Base-by-base conservation (phyloP, 2,888 invertebrate species). In the Andrena chrysosceles region DNA sequence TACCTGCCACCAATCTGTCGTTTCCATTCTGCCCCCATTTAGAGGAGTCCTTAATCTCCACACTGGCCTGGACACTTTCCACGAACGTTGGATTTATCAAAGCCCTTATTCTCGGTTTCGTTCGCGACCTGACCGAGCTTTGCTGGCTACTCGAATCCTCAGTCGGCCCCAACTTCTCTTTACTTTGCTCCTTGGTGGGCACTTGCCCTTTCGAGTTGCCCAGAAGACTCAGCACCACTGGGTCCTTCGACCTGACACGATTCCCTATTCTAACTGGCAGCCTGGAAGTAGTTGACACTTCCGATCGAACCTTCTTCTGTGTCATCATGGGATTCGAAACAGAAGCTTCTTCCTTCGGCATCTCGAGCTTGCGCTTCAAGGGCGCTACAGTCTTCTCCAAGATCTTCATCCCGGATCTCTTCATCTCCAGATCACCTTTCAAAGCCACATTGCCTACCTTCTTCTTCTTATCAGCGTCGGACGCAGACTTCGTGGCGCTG, bases 241-340 rank as follows among this genome's bases (percentile, higher is more conserved):
- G 85, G 13, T 66, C 48, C 10, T 48, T 85, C 13, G 81, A 78
- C 35, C 31, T 79, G 0, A 26, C 16, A 3, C 84, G 84, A 60
- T 26, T 60, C 13, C 76, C 80, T n/a, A 84, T 77, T 29, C 84
- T 70, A 10, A 84, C 42, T 13, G 84, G 84, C 29, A 84, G 26
- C n/a, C 20, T 84, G 8, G 84, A 84, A 16, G 0, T 1, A 31
- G 7, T 26, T 16, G 2, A 13, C 13, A 0, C 72, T 13, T 69
- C 64, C 2, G 79, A 68, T n/a, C 66, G n/a, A 1, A 59, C 49
- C 23, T 70, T 76, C 59, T 73, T 69, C 23, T 75, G 62, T 0
- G 6, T n/a, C 2, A 2, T 7, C 2, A 26, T 1, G 0, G 23
- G n/a, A 26, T 0, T 6, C 23, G 71, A 31, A 20, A 6, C n/a